These are phyloP conservation scores for Struthidea cinerea DNA, from an alignment of 2,113 vertebrate genomes.

Conservation along the genomic window DNA sequence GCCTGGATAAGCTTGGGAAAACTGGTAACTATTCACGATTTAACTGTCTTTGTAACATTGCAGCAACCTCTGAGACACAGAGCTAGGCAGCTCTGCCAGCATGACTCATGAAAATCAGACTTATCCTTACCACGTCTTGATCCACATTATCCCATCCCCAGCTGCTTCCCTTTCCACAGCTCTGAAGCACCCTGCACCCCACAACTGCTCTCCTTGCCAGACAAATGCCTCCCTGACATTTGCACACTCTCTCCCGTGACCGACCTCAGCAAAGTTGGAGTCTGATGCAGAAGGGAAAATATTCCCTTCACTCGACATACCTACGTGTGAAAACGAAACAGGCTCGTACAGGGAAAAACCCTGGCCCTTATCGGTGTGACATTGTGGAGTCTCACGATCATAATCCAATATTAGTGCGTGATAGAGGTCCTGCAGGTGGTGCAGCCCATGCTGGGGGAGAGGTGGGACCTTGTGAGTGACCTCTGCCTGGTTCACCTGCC, in stretches of 20 bases:
- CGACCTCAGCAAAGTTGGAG: background rate
- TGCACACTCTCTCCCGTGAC: background rate
- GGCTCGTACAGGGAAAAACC: background rate
- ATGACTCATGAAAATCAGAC: background rate
- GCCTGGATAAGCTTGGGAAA: background rate
- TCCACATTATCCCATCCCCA: background rate
- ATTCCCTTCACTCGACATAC: constrained; percentile 62
- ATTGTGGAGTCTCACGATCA: constrained; percentile 51
- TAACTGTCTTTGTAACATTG: background rate
- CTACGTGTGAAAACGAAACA: constrained; percentile 46
- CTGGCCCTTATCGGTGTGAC: constrained; percentile 42
- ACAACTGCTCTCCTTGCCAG: background rate
- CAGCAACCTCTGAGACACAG: background rate
- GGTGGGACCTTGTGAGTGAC: constrained; percentile 17
- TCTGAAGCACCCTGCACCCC: background rate
- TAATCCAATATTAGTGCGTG: constrained; percentile 45
- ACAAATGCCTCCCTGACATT: background rate
- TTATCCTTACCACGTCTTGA: background rate
- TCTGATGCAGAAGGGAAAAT: constrained; percentile 63
- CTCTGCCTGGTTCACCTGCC: background rate
- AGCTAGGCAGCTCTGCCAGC: background rate
- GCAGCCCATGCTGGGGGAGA: background rate
- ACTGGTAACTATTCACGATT: background rate
- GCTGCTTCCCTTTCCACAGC: background rate
- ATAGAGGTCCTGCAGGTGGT: background rate